Evolutionary conservation across 2,113 vertebrate species (phyloP), one percentile per base, ranked within the genome.

Genomic region (Crotalus viridis): DNA sequence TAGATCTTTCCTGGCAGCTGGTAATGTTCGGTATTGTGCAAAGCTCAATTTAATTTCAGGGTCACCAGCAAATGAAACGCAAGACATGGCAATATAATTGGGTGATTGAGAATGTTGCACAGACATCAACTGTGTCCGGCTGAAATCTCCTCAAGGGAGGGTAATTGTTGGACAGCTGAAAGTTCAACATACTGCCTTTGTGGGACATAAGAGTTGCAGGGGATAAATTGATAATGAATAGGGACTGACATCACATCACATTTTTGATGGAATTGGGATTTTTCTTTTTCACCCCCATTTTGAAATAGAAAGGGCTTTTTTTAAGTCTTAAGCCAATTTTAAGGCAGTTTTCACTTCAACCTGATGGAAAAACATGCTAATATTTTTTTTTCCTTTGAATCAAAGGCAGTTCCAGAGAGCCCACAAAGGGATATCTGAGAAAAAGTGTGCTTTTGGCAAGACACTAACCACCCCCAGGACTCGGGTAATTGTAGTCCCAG

Each of bases 1-100:
- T 21, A 33, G 48, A 85, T 92, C 87, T 85, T 92, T 85, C 56
- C 13, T 81, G 87, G 52, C 91, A 89, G 54, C 39, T 51, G 87
- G 8, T 9, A 21, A 69, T 33, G 74, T 39, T 39, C 1, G 7
- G 17, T 81, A 81, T 39, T 81, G 33, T 81, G 33, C 74, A 81
- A 81, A 43, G 74, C 74, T 81, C 33, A 81, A 81, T 81, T 43
- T 81, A 81, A 39, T 81, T 51, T 33, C 52, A 57, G 22, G 8
- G 17, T 56, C 64, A 85, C 22, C 87, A 85, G 17, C 74, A 43
- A 81, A 81, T 81, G 17, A 81, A 81, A 81, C 39, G 33, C 74
- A 81, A 81, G 74, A 39, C 69, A 39, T 39, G 33, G 17, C 69
- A 81, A 43, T 39, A 43, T 81, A 81, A 81, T 81, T 43, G 74